Evolutionary conservation across 2,888 invertebrate species (phyloP), one percentile per base, ranked within the genome.

Genomic region (Tyria jacobaeae): DNA sequence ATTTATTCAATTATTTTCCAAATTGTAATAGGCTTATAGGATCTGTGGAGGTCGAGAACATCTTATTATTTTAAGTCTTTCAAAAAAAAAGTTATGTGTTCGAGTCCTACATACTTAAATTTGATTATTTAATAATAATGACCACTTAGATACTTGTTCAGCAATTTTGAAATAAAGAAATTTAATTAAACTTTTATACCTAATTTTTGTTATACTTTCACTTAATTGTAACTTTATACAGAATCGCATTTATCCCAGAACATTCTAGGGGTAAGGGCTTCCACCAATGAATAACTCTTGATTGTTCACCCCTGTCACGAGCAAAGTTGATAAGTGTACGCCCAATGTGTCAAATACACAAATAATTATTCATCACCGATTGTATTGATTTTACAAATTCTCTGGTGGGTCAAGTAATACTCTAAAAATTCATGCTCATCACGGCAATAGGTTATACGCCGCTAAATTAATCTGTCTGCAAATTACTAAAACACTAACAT

Each of bases 331-430:
- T 41, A 10, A 1, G 21, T 10, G 35, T 21, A 44, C 48, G 48
- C 48, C 48, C 48, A 27, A 25, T 27, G 27, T 49, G 48, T n/a
- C 48, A 49, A 10, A 49, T 27, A 49, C 48, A 49, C 48, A 27
- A 3, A 2, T 25, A 25, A 9, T 21, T 6, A 44, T 5, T 44
- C 44, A 41, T 17, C 17, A 17, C 35, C 35, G 12, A 41, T 41
- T 41, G 41, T 39, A 39, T n/a, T 41, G 7, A 17, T 17, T n/a
- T 3, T 31, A 31, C 27, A 7, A 31, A 31, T 17, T 41, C n/a
- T n/a, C n/a, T n/a, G n/a, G n/a, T n/a, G n/a, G n/a, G n/a, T n/a
- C n/a, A n/a, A n/a, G n/a, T n/a, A n/a, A 17, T 17, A 7, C 2
- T 9, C 9, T 9, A 41, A 7, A 10, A n/a, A 9, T 41, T 41